Evolutionary conservation across 1,140 invertebrate species (phyloP), one percentile per base, ranked within the genome.

Genomic region (Drosophila sucinea): DNA sequence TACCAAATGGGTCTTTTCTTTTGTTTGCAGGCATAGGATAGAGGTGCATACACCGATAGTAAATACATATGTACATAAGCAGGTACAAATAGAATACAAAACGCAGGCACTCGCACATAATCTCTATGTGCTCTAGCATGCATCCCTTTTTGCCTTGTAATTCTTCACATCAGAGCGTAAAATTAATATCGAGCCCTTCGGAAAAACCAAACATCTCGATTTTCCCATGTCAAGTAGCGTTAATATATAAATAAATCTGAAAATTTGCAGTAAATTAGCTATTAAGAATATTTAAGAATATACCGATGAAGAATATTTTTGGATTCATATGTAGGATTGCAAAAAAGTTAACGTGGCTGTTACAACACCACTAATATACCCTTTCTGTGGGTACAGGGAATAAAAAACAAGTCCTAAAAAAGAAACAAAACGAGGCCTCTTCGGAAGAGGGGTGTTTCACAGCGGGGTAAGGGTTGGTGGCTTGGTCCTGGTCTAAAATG

Each of bases 401-500:
- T 41, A 65, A 41, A 60, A 38, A 64, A 66, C 55, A 55, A 25
- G 44, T 27, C 44, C 23, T 29, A 32, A 60, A 17, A 57, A 17
- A 30, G 40, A 60, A 70, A 56, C 29, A 66, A 35, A 41, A 64
- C 32, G 17, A 58, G 54, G 44, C 11, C 40, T n/a, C 30, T 5
- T 32, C 2, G 32, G 1, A 17, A 27, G 35, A 38, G 32, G 61
- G 32, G 71, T 25, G 54, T 32, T 51, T 41, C 68, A 60, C 3
- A 68, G 4, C 1, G 29, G 33, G 32, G 44, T 47, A 41, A 58
- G 63, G 72, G 60, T 65, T 29, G 55, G 11, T 64, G 60, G 44
- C 29, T 60, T 51, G 44, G 66, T 29, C 56, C 44, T 11, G 35
- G 51, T 54, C 11, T 41, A 30, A 67, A 82, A 71, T 51, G 56